These are phyloP conservation scores for Champsocephalus gunnari DNA, from an alignment of 2,797 vertebrate genomes.

Conservation along the genomic window DNA sequence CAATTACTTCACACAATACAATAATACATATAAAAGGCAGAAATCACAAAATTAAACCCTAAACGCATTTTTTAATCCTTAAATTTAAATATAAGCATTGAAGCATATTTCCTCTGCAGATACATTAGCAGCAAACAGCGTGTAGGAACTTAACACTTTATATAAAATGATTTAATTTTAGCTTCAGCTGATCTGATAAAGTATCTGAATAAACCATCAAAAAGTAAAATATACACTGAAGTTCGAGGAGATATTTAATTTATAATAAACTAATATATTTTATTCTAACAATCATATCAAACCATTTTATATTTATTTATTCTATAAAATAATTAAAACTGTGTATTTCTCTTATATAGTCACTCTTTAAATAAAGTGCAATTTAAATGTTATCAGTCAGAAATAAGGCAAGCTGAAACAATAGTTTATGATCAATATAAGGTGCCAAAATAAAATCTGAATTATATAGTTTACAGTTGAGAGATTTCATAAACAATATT, in stretches of 20 bases:
- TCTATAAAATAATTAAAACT: background rate
- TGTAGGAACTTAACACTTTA: background rate
- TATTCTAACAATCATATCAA: background rate
- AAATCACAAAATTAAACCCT: background rate
- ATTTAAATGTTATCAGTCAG: background rate
- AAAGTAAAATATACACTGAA: background rate
- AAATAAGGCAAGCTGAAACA: background rate
- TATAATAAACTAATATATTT: too few species aligned
- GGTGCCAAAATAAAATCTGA: background rate
- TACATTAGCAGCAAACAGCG: background rate
- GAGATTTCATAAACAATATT: background rate
- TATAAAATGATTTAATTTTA: background rate
- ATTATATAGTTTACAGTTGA: background rate
- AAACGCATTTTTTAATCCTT: too few species aligned
- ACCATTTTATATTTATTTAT: background rate
- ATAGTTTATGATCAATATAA: background rate
- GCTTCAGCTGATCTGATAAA: background rate
- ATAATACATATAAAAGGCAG: background rate
- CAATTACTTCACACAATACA: background rate
- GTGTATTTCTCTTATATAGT: background rate
- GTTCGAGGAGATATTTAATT: too few species aligned
- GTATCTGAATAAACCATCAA: background rate
- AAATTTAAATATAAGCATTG: background rate
- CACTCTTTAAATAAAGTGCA: background rate
- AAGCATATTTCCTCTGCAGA: background rate